phyloP scores from a whole-genome alignment of 2,797 vertebrate species.

The Prunella strophiata region DNA sequence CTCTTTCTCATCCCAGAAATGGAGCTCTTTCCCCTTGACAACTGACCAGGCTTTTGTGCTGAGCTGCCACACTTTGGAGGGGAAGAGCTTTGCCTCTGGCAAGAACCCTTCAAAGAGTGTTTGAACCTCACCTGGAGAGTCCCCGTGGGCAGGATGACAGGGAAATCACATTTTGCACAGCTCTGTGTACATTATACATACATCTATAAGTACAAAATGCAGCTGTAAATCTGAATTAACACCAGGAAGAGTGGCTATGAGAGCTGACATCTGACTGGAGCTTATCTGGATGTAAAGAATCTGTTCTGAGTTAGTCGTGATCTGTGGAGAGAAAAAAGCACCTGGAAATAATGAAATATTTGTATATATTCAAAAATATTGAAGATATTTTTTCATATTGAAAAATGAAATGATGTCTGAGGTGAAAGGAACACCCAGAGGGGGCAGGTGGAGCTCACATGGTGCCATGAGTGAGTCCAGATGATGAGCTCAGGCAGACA shows the following conservation, averaged over 20 bases:
- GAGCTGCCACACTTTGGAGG: background rate
- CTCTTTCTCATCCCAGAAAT: background rate
- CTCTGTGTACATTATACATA: background rate
- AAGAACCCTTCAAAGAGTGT: background rate
- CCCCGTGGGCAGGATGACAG: background rate
- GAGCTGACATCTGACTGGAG: background rate
- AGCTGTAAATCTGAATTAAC: background rate
- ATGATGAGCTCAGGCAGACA: fast-evolving
- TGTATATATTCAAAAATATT: background rate
- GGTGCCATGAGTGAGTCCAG: background rate
- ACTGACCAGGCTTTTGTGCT: background rate
- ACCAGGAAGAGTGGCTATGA: fast-evolving
- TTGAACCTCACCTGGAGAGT: background rate
- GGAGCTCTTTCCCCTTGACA: background rate
- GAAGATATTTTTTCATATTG: background rate
- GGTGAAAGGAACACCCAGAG: background rate
- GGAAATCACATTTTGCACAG: background rate
- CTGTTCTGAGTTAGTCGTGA: background rate
- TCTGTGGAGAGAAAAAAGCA: background rate
- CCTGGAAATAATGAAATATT: background rate
- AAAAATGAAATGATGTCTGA: background rate
- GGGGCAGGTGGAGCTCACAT: background rate
- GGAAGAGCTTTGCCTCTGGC: background rate
- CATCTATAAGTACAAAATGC: background rate
- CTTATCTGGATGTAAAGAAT: background rate